Base-by-base conservation (phyloP, 2,113 vertebrate genomes). In the Ciconia stormi region DNA sequence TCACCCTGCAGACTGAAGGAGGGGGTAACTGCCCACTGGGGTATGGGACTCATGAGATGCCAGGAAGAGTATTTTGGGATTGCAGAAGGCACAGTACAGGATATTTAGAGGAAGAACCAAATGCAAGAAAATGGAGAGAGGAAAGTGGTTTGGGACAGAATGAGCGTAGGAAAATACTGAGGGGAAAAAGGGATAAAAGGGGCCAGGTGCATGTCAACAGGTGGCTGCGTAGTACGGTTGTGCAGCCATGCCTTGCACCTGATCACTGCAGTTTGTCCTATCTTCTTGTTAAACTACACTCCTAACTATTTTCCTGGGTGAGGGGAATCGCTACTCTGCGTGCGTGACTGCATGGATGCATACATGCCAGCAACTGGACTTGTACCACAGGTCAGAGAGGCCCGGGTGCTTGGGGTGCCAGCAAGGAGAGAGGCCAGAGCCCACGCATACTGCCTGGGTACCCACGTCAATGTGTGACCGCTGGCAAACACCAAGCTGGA, bases 281-380 rank as follows among this genome's bases (percentile, higher is more conserved):
- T 19, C 29, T n/a, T 53, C 65, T 58, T 56, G 20, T 58, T 81
- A 62, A 83, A 70, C 18, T 27, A 11, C 50, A 40, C 40, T 44
- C 78, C 20, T 26, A 63, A 62, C n/a, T 71, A 9, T 49, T 76
- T 50, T 72, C 58, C 71, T 34, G 32, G 23, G 22, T 50, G 47
- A 71, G 20, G 11, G 30, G 21, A 32, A 20, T 56, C 26, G 73
- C 36, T 23, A 2, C 6, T 25, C 3, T 7, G 23, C 2, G 1
- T 49, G 52, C 15, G 16, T 12, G 36, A 52, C 49, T 5, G 15
- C 20, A 13, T 1, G 2, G 32, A 83, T 67, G n/a, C 0, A 0
- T 0, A 36, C 17, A 4, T 36, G 36, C 14, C 47, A 74, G 61
- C 44, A 65, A 4, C 46, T 52, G 30, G 59, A 70, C 46, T 11